Percentiles rank a stretch among this genome's conserved stretches.
These are phyloP conservation scores for Pseudopipra pipra DNA, from an alignment of 2,113 vertebrate genomes.

Conservation along the genomic window DNA sequence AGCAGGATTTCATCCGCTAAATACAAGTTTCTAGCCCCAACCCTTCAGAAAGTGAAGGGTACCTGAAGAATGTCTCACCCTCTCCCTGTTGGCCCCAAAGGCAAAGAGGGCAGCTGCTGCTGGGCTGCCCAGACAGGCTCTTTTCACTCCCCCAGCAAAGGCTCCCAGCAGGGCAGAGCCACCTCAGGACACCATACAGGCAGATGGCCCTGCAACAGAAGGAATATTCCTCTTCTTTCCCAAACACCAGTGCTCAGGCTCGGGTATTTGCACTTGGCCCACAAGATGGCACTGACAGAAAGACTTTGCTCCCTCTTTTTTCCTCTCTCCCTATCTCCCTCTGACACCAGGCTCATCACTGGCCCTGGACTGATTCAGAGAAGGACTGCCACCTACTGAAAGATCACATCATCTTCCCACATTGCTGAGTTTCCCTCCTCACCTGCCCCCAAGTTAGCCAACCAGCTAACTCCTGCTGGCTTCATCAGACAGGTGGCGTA, in stretches of 20 bases:
- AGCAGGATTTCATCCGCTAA: neutral
- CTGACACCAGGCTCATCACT: neutral
- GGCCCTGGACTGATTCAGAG: neutral
- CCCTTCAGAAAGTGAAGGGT: neutral
- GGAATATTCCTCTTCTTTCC: neutral
- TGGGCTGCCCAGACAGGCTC: neutral
- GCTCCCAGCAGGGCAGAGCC: neutral
- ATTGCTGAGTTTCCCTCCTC: neutral
- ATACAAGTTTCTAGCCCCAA: accelerated
- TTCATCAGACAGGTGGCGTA: neutral
- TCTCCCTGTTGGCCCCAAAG: neutral
- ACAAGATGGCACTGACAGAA: slow-evolving; percentile 24
- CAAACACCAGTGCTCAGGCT: neutral
- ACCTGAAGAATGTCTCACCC: neutral
- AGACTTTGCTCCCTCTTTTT: neutral
- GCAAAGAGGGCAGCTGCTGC: neutral
- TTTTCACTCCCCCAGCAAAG: neutral
- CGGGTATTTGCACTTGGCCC: neutral
- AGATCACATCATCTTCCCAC: neutral
- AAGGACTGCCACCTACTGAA: slow-evolving; percentile 38
- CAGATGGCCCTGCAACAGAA: neutral
- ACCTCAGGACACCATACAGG: accelerated
- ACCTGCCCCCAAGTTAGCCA: neutral
- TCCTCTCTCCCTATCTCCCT: neutral
- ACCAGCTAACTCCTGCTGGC: neutral